Conservation (phyloP, 1,140 invertebrate genomes). For the Drosophila navojoa region DNA sequence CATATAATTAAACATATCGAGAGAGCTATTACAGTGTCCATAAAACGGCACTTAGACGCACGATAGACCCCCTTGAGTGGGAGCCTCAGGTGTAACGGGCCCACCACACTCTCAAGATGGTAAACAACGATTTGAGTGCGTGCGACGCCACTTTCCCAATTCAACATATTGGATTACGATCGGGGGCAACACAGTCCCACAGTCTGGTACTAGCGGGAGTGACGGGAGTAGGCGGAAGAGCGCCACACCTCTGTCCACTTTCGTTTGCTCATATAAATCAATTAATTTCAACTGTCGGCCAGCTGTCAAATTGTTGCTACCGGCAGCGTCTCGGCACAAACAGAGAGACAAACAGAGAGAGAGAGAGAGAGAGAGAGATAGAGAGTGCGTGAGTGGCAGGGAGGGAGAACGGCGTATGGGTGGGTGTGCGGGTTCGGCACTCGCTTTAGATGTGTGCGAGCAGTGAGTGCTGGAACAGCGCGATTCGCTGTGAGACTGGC, state of each 20-base stretch:
- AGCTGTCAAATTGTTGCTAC: constrained; percentile 81
- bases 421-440: constrained; percentile 21
- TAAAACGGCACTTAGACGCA: constrained; percentile 43
- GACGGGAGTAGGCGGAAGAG: background rate
- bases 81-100: background rate
- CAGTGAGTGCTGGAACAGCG: background rate
- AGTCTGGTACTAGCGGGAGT: no score
- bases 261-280: constrained; percentile 69
- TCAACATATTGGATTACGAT: constrained; percentile 23
- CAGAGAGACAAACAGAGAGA: no score
- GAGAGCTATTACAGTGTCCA: constrained; percentile 68
- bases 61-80: constrained; percentile 8
- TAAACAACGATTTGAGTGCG: constrained; percentile 49
- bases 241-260: constrained; percentile 39
- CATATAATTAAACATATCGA: constrained; percentile 66
- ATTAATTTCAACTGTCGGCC: constrained; percentile 81
- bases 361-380: no score
- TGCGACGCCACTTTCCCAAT: constrained; percentile 34
- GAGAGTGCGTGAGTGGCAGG: no score
- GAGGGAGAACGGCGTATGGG: background rate
- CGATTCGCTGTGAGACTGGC: constrained; percentile 32
- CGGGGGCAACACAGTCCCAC: background rate
- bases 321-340: constrained; percentile 50
- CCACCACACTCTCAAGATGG: constrained; percentile 42
- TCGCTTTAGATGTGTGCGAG: constrained; percentile 17